Base-by-base conservation (phyloP, 2,113 vertebrate species). In the Megalops atlanticus region DNA sequence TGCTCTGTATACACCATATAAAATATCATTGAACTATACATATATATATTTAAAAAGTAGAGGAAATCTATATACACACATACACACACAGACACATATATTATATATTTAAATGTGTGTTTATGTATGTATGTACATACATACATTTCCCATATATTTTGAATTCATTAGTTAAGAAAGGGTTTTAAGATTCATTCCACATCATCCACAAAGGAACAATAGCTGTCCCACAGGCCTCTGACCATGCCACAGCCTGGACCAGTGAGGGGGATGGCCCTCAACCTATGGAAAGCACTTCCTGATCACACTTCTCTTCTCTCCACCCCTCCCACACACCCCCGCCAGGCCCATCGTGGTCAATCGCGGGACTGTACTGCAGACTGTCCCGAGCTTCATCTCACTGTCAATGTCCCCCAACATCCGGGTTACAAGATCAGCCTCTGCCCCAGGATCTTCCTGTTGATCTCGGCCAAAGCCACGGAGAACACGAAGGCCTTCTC, bases 401-500 rank as follows among this genome's bases (percentile, higher is more conserved):
- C 86, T 76, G 84, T 39, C 45, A 24, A 27, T 70, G n/a, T n/a
- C n/a, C n/a, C 35, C 27, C 47, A 21, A 40, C 14, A 35, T 39
- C 24, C 36, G 70, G 31, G 27, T 84, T 92, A 94, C 58, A 99
- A 92, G 89, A 99, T 98, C 84, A 99, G 96, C 92, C 95, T 96
- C 83, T 99, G 98, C 86, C 96, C 98, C 92, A 99, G 94, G 90
- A 99, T 99, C 95, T 99, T 99, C 86, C 98, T 96, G 94, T 99
- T 99, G 93, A 99, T 99, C 93, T 99, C 98, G 77, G 98, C 98
- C 93, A 99, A 94, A 74, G 98, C 97, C 88, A 99, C 97, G 27
- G 97, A 99, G 92, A 99, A 99, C 83, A 98, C 97, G 80, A 99
- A 99, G 69, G 97, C 97, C 90, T 98, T 98, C 91, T 99, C 98